Evolutionary conservation across 2,888 invertebrate species (phyloP), one percentile per base, ranked within the genome.

Genomic region (Autographa gamma): DNA sequence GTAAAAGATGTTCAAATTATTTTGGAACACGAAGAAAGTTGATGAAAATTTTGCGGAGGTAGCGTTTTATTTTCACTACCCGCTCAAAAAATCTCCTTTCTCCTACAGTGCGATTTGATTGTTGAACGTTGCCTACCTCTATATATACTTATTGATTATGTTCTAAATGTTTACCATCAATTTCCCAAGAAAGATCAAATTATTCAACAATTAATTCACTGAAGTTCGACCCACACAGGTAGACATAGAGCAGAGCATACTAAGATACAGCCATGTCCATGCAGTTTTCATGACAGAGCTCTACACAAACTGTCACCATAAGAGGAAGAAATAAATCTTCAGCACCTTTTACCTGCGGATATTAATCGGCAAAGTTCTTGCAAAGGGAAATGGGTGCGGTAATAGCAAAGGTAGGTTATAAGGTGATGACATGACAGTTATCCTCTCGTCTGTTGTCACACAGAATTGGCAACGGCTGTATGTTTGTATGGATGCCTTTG

Each of bases 401-500:
- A 75, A 77, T 75, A 48, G 60, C 52, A 32, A 69, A 38, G n/a
- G n/a, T n/a, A n/a, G n/a, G n/a, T n/a, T n/a, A n/a, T n/a, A 32
- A 67, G 66, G 66, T 43, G 66, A 67, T 63, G 31, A 52, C 52
- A 43, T 68, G 66, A 52, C 61, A 66, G 38, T 61, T 60, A 70
- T 70, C 70, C 43, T 34, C 34, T 25, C 54, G 41, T 43, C 19
- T 67, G 64, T 75, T 75, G 63, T 67, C 71, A 52, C 59, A 75
- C 58, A 60, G 60, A 75, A 75, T 77, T 77, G 76, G 58, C 58
- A 63, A 65, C 60, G 79, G 71, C 79, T 75, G 32, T 61, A 9
- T 66, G 54, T 64, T 54, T 77, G 31, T 52, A 38, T 67, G 52
- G 52, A 43, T 16, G 25, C 1, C n/a, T 63, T 31, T 58, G 54